Conservation (phyloP, 2,888 invertebrate species). For the Troides oblongomaculatus region DNA sequence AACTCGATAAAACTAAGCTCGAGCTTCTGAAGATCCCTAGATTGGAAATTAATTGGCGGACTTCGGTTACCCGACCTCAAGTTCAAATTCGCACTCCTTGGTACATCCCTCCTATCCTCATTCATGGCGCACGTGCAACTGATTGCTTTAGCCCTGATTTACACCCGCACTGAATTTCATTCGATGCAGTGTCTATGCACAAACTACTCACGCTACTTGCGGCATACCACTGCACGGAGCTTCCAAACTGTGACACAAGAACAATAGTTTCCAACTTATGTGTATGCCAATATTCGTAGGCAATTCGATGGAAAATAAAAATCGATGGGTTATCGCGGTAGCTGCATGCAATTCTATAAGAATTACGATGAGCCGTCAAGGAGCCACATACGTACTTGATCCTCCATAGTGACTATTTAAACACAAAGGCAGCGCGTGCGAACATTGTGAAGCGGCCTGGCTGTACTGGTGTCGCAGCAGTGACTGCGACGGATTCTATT, state of each 20-base stretch:
- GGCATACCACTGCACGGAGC: conserved; percentile 64
- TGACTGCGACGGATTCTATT: conserved; percentile 76
- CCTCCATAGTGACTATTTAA: conserved; percentile 62
- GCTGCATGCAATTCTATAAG: conserved; percentile 56
- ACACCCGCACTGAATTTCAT: conserved; percentile 52
- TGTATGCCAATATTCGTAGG: conserved; percentile 63
- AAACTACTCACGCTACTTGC: conserved; percentile 59
- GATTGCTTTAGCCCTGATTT: conserved; percentile 37
- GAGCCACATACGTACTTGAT: conserved; percentile 68
- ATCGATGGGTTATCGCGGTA: conserved; percentile 65
- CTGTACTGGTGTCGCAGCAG: conserved; percentile 69
- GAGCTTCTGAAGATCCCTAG: conserved; percentile 70
- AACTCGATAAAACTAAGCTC: conserved; percentile 75
- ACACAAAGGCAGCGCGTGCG: conserved; percentile 46
- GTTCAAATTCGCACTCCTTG: conserved; percentile 56
- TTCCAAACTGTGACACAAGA: conserved; percentile 64
- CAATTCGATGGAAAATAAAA: conserved; percentile 54
- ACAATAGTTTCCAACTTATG: conserved; percentile 62
- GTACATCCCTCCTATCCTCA: conserved; percentile 53
- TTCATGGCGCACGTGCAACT: conserved; percentile 44
- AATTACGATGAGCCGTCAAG: conserved; percentile 40
- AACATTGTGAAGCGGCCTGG: conserved; percentile 67
- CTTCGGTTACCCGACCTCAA: conserved; percentile 53
- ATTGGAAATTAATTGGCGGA: conserved; percentile 56
- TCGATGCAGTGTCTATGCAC: conserved; percentile 52